Conservation (phyloP, 2,888 invertebrate species). For the Ligdia adustata region DNA sequence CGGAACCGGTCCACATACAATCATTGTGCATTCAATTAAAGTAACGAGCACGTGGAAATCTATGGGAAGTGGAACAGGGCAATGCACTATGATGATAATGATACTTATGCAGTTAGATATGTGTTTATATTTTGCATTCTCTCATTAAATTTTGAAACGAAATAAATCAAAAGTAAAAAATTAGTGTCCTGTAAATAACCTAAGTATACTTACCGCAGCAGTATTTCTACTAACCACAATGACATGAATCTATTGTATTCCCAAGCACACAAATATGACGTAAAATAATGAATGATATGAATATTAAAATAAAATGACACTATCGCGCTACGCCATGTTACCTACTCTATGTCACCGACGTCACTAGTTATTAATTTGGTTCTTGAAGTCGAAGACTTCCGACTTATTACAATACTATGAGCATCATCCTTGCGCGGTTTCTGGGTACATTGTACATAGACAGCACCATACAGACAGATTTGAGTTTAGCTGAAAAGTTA, state of each 20-base stretch:
- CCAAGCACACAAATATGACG: no score
- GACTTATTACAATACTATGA: slow-evolving; percentile 19
- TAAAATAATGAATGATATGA: no score
- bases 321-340: neutral
- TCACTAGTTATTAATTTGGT: neutral
- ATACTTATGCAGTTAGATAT: no score
- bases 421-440: slow-evolving; percentile 19
- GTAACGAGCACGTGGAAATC: slow-evolving; percentile 13
- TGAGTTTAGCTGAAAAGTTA: slow-evolving; percentile 19
- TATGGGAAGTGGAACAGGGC: slow-evolving; percentile 21
- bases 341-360: slow-evolving; percentile 19
- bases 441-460: slow-evolving; percentile 8
- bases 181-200: no score
- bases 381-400: slow-evolving; percentile 12
- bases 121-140: no score
- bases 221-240: no score
- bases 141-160: no score
- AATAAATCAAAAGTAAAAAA: no score
- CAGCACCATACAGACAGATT: slow-evolving; percentile 28
- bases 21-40: slow-evolving; percentile 6
- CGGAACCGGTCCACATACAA: slow-evolving; percentile 1
- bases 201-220: no score
- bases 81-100: no score
- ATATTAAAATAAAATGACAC: neutral
- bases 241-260: no score